Percentiles rank a stretch among this genome's conserved stretches.
Conservation (phyloP, 2,888 invertebrate genomes). For the Sphaeridia pumilis region DNA sequence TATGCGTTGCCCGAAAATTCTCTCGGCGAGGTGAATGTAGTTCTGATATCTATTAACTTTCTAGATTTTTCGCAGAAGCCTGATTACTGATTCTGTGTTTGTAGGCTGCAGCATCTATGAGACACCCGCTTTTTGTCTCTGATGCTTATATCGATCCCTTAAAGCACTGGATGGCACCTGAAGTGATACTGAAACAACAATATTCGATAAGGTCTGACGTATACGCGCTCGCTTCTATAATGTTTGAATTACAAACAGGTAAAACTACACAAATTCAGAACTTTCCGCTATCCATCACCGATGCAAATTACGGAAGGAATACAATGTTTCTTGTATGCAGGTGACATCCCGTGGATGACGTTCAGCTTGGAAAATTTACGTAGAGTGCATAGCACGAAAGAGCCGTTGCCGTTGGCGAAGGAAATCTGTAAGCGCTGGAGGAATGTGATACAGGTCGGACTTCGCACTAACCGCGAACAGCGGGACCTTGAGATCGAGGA, state of each 20-base stretch:
- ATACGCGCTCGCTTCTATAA: constrained; percentile 41
- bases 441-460: constrained; percentile 25
- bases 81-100: not conserved
- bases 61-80: not conserved
- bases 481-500: constrained; percentile 33
- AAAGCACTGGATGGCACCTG: constrained; percentile 43
- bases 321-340: constrained; percentile 3
- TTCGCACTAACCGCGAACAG: constrained; percentile 20
- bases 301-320: too few relatives aligned
- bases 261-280: not conserved
- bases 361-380: constrained; percentile 19
- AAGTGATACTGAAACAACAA: constrained; percentile 39
- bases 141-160: constrained; percentile 23
- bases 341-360: constrained; percentile 31
- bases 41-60: not conserved
- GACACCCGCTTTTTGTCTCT: constrained; percentile 21
- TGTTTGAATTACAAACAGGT: constrained; percentile 40
- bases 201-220: constrained; percentile 40
- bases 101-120: constrained; percentile 3
- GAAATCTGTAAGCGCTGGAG: constrained; percentile 25
- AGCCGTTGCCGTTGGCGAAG: constrained; percentile 18
- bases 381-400: constrained; percentile 17
- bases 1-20: constrained; percentile 34
- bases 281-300: not conserved
- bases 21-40: constrained; percentile 9